phyloP scores from a whole-genome alignment of 2,113 vertebrate genomes.

The Sander vitreus region DNA sequence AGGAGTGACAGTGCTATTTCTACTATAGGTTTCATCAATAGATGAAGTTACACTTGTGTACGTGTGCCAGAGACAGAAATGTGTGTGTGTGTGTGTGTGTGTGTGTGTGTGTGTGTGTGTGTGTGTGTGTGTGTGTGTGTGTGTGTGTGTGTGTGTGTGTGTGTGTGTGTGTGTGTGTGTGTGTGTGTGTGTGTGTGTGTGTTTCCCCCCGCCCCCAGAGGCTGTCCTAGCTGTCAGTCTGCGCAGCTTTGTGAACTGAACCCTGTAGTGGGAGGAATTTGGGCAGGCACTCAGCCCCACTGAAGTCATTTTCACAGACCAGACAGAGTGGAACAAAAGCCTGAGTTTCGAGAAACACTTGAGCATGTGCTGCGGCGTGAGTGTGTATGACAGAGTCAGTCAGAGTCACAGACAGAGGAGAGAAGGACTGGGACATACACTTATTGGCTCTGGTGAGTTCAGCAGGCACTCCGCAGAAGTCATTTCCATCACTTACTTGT shows the following conservation, averaged over 20 bases:
- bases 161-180: slow-evolving; percentile 35
- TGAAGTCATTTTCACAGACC: slow-evolving; percentile 82
- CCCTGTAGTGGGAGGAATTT: slow-evolving; percentile 81
- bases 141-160: slow-evolving; percentile 4
- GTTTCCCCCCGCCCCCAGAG: slow-evolving; percentile 62
- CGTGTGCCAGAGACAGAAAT: slow-evolving; percentile 49
- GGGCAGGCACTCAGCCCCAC: slow-evolving; percentile 74
- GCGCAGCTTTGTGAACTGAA: slow-evolving; percentile 73
- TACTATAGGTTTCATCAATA: slow-evolving; percentile 53
- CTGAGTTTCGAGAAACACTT: slow-evolving; percentile 78
- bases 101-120: slow-evolving; percentile 33
- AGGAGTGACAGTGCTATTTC: slow-evolving; percentile 42
- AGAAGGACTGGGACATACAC: slow-evolving; percentile 40
- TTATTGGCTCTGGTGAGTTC: slow-evolving; percentile 50
- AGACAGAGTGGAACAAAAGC: slow-evolving; percentile 83
- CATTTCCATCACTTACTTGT: slow-evolving; percentile 35
- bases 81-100: slow-evolving; percentile 19
- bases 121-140: slow-evolving; percentile 11
- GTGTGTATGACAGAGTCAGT: slow-evolving; percentile 60
- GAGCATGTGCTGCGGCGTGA: slow-evolving; percentile 70
- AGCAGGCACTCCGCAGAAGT: slow-evolving; percentile 42
- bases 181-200: neutral
- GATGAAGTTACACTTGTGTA: slow-evolving; percentile 59
- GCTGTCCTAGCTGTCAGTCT: slow-evolving; percentile 74
- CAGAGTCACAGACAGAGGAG: slow-evolving; percentile 46